Evolutionary conservation across 1,140 invertebrate species (phyloP).

Genomic region (Muscidifurax raptorellus): DNA sequence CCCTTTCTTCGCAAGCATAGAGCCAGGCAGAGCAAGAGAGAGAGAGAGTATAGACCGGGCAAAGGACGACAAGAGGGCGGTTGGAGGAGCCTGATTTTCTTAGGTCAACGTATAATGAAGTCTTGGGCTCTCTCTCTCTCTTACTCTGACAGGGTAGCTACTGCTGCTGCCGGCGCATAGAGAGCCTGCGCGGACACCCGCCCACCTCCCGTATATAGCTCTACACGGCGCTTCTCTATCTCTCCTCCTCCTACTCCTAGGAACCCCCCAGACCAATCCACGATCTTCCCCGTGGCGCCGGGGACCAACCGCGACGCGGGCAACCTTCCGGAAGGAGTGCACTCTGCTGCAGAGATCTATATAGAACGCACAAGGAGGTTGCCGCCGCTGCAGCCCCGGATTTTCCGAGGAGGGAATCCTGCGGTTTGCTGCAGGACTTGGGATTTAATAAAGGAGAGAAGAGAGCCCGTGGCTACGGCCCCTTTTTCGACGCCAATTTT

Average conservation of each 20-base stretch:
- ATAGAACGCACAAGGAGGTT: neutral
- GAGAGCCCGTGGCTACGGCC: neutral
- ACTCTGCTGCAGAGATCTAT: neutral
- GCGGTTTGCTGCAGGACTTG: neutral
- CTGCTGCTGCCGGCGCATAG: conserved; percentile 32
- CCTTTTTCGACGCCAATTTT: conserved; percentile 35
- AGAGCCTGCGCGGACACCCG: neutral
- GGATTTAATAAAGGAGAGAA: conserved; percentile 36
- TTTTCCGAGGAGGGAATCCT: neutral
- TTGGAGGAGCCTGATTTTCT: conserved; percentile 74
- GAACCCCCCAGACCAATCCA: conserved; percentile 64
- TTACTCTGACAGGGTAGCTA: conserved; percentile 52
- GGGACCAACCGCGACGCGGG: conserved; percentile 57
- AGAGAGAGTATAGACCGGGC: conserved; percentile 53
- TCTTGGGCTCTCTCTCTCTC: conserved; percentile 49
- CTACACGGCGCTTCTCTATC: neutral
- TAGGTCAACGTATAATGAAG: conserved; percentile 77
- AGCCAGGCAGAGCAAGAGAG: neutral
- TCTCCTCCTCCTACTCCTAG: conserved; percentile 35
- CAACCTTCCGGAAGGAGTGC: conserved; percentile 49
- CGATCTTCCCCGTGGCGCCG: conserved; percentile 52
- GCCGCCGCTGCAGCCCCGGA: neutral
- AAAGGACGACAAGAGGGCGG: conserved; percentile 54
- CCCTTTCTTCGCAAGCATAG: conserved; percentile 52
- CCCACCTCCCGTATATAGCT: conserved; percentile 9